Evolutionary conservation across 2,888 invertebrate species (phyloP), one percentile per base, ranked within the genome.

Genomic region (Epistrophe eligans): DNA sequence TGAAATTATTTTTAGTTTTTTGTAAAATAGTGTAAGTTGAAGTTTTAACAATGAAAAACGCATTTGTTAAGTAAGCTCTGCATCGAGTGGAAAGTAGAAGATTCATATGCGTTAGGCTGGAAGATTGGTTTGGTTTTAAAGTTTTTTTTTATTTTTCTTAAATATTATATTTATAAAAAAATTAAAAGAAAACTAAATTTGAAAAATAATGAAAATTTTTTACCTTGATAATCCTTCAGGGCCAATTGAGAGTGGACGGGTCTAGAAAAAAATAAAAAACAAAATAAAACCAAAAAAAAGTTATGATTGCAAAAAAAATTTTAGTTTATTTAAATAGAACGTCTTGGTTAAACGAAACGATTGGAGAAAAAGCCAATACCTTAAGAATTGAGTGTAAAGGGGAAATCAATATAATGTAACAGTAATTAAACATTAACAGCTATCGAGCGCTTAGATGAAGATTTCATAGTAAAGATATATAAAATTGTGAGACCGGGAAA

Each of bases 161-260:
- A 17, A 8, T 55, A 66, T n/a, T 13, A 52, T n/a, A 35, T 38
- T 17, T 11, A 50, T 5, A 52, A 9, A n/a, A 45, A 62, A 62
- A 1, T 9, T 24, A 43, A 15, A 15, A 40, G 50, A 66, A 1
- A n/a, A 24, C 24, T 2, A 8, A 17, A 15, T 24, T 48, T 19
- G 40, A 45, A 15, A 43, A 43, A 9, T 3, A n/a, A 17, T 35
- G 10, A 32, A 13, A 35, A 17, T 15, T 67, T 48, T 77, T 91
- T 91, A 93, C 93, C 93, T 93, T 89, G 92, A 91, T 89, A 93
- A 90, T 90, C 92, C 93, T 90, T 93, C 93, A 88, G 92, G 91
- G 85, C 93, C 92, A 89, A 93, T 92, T 87, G 93, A 92, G 87
- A 93, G 89, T 90, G 93, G 93, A 90, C 93, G 91, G 89, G 93